Evolutionary conservation across 2,888 invertebrate species (phyloP).

Genomic region (Agrilus cyanescens): DNA sequence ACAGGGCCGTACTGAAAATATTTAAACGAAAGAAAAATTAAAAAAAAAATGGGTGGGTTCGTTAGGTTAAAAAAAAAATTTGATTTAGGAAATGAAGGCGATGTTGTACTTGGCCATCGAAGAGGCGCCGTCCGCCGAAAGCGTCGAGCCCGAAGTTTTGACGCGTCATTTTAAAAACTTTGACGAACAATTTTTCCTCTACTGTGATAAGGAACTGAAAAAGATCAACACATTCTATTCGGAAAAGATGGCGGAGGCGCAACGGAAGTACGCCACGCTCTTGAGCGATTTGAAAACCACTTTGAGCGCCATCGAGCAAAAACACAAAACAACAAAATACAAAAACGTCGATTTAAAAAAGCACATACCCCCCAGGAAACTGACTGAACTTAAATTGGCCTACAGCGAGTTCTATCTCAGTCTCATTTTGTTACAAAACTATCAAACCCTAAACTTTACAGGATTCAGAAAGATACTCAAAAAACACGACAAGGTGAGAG

Average conservation of each 20-base stretch:
- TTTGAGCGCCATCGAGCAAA: constrained; percentile 25
- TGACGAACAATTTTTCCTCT: constrained; percentile 76
- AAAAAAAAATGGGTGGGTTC: too few species aligned
- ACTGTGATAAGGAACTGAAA: constrained; percentile 72
- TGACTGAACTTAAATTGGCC: constrained; percentile 74
- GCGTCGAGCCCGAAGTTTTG: constrained; percentile 55
- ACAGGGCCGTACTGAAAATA: too few species aligned
- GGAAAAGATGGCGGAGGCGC: constrained; percentile 82
- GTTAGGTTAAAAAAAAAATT: constrained; percentile 1
- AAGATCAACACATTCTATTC: constrained; percentile 85
- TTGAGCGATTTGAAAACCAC: constrained; percentile 55
- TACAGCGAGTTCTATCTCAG: constrained; percentile 85
- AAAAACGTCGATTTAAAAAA: constrained; percentile 25
- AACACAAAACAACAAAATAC: constrained; percentile 18
- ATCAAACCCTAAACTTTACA: constrained; percentile 78
- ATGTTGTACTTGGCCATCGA: constrained; percentile 71
- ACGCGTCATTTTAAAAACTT: constrained; percentile 66
- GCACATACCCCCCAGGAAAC: constrained; percentile 50
- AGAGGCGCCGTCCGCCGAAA: constrained; percentile 63
- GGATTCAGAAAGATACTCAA: constrained; percentile 85
- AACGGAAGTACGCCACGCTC: constrained; percentile 63
- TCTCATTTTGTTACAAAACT: constrained; percentile 75
- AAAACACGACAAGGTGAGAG: constrained; percentile 71
- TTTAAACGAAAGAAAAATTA: too few species aligned
- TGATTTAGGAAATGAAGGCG: constrained; percentile 64